Conservation (phyloP, 2,888 invertebrate species). For the Epirrita christyi region DNA sequence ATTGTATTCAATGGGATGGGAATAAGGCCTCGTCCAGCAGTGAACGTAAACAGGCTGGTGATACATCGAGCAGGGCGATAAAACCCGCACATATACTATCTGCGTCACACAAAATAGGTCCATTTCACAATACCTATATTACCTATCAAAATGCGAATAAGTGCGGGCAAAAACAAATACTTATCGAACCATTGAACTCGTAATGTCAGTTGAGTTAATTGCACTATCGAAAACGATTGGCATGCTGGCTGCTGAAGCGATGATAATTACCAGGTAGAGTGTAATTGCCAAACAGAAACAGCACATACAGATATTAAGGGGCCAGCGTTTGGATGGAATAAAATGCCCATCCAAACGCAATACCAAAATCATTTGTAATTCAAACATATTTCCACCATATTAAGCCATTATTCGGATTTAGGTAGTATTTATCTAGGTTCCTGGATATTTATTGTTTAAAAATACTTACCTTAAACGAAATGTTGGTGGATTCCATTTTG, state of each 20-base stretch:
- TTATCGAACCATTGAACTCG: slow-evolving; percentile 26
- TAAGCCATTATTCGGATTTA: too few species aligned
- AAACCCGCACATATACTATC: slow-evolving; percentile 9
- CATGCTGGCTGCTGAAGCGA: slow-evolving; percentile 37
- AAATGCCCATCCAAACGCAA: too few species aligned
- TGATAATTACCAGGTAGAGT: slow-evolving; percentile 34
- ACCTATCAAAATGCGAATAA: slow-evolving; percentile 22
- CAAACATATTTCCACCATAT: too few species aligned
- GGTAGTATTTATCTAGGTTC: too few species aligned
- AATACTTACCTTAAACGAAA: too few species aligned
- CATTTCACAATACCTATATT: slow-evolving; percentile 14
- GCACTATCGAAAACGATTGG: slow-evolving; percentile 45
- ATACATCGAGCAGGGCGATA: slow-evolving; percentile 8
- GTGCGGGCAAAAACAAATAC: slow-evolving; percentile 20
- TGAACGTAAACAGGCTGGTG: too few species aligned
- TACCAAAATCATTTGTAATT: too few species aligned
- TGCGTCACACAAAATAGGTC: slow-evolving; percentile 13
- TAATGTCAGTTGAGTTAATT: slow-evolving; percentile 40
- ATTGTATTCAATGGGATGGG: too few species aligned
- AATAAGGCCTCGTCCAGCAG: too few species aligned
- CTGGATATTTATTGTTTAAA: too few species aligned
- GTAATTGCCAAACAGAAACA: slow-evolving; percentile 27
- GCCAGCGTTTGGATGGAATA: too few species aligned
- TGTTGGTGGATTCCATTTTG: too few species aligned
- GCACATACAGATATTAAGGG: not conserved